Evolutionary conservation across 2,113 vertebrate species (phyloP), one percentile per base, ranked within the genome.

Genomic region (Myrmophylax atrothorax): DNA sequence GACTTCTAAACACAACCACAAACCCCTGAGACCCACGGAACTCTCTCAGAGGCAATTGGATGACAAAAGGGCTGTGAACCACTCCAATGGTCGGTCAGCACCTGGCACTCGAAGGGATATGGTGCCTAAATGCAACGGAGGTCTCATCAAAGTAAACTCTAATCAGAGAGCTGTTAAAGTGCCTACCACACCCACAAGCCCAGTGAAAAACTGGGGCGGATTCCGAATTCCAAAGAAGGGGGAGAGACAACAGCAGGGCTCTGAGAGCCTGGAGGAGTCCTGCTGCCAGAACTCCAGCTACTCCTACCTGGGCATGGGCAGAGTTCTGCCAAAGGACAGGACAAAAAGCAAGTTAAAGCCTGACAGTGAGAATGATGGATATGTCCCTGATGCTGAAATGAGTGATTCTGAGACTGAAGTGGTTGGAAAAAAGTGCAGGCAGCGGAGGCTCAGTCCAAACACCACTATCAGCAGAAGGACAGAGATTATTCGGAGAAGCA

Each of bases 151-250:
- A 97, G 91, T 94, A 18, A 95, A 92, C 96, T 97, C 94, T 53
- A 92, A 91, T 44, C 98, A 97, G 42, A 81, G 97, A n/a, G 91
- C 97, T 91, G 97, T 97, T 77, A 97, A 98, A 98, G 90, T 98
- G 90, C 97, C 98, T 97, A 98, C 95, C 9, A 93, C 98, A 7
- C 96, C 98, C 22, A 96, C 96, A 3, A 97, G 98, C 92, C 98
- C 98, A 2, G 98, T 98, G 47, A 98, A 98, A 80, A 99, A 98
- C 98, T 99, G 99, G 99, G 99, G 99, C 3, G 99, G 98, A 95
- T 99, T 99, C 97, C 97, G 98, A 94, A 99, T 99, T 98, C 99
- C 99, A 79, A 99, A 99, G 97, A 98, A 99, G 88, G 98, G 98
- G 82, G 99, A 99, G 73, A 98, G 98, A 94, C 98, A 98, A 38